Percentiles rank a stretch among this genome's conserved stretches.
phyloP scores from a whole-genome alignment of 2,888 invertebrate species.

The Cancer borealis region DNA sequence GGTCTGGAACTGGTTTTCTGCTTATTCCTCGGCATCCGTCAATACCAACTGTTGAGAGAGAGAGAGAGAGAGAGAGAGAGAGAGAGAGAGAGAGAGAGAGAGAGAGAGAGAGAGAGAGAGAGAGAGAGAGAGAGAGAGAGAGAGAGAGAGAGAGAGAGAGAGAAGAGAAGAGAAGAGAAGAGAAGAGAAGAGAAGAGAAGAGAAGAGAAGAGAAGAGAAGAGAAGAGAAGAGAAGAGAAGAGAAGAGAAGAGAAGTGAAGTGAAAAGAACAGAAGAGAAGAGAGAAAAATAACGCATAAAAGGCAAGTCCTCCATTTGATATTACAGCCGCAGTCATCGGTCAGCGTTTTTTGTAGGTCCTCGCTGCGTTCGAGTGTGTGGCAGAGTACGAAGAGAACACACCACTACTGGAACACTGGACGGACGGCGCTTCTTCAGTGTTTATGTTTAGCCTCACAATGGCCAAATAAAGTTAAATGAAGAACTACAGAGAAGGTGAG shows the following conservation, averaged over 20 bases:
- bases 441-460: not conserved
- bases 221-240: not conserved
- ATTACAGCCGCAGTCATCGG: not conserved
- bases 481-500: not conserved
- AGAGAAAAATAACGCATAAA: not conserved
- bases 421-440: not conserved
- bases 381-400: not conserved
- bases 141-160: conserved; percentile 11
- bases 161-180: not conserved
- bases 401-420: not conserved
- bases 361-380: not conserved
- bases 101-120: conserved; percentile 35
- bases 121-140: conserved; percentile 7
- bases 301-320: not conserved
- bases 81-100: conserved; percentile 43
- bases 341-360: not conserved
- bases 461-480: not conserved
- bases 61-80: conserved; percentile 38
- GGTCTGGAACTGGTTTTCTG: not conserved
- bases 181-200: not conserved
- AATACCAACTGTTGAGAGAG: not conserved
- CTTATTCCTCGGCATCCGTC: not conserved
- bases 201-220: not conserved
- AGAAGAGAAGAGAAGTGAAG: not conserved
- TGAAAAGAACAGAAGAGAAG: not conserved